These are phyloP conservation scores for Nannoperca australis DNA, from an alignment of 2,797 vertebrate genomes.

Conservation along the genomic window DNA sequence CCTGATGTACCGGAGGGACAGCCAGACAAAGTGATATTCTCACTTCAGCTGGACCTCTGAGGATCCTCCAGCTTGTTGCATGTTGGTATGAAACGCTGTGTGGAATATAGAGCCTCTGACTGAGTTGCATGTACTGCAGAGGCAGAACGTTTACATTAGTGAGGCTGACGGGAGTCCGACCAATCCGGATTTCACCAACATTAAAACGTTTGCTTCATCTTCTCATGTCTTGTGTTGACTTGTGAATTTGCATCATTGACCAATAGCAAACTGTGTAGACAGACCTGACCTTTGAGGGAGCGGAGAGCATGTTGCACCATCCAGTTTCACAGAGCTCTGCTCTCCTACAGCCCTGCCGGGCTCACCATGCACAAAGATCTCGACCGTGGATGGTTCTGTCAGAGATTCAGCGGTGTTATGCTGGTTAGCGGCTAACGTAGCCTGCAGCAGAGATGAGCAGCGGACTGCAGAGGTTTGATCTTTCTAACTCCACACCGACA, in stretches of 20 bases:
- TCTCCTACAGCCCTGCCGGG: neutral
- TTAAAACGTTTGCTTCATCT: too few species aligned
- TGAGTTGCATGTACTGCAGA: neutral
- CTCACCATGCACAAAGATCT: too few species aligned
- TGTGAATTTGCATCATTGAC: neutral
- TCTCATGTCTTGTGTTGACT: neutral
- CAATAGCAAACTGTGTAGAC: neutral
- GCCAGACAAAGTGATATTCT: slow-evolving; percentile 29
- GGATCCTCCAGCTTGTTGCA: neutral
- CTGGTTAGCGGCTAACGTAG: too few species aligned
- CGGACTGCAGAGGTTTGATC: too few species aligned
- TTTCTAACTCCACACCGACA: too few species aligned
- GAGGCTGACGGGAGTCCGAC: too few species aligned
- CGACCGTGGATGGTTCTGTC: too few species aligned
- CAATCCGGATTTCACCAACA: too few species aligned
- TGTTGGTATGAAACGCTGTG: neutral
- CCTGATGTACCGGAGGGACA: slow-evolving; percentile 1
- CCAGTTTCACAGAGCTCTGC: neutral
- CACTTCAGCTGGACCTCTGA: neutral
- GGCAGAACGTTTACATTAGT: too few species aligned
- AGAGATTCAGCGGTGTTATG: too few species aligned
- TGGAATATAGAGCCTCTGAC: too few species aligned
- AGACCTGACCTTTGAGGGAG: neutral
- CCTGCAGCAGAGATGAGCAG: too few species aligned
- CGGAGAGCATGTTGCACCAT: neutral